Evolutionary conservation across 2,113 vertebrate species (phyloP), one percentile per base, ranked within the genome.

Genomic region (Nothoprocta perdicaria): DNA sequence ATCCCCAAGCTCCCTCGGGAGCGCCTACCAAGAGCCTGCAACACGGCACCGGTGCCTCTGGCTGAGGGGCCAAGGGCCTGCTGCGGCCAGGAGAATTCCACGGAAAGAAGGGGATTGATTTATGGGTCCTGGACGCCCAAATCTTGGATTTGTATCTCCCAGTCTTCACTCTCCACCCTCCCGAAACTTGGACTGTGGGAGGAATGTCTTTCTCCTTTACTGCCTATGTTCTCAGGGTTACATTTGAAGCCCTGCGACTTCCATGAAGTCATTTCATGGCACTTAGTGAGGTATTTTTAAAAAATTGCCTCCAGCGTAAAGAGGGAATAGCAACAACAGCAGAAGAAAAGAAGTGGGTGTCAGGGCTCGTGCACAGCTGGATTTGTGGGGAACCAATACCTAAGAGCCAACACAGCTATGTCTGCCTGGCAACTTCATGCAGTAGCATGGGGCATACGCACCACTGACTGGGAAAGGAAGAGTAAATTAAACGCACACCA

Each of bases 201-300:
- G 35, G 63, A 94, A 87, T 87, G 84, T 35, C 62, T 90, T 90
- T 94, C 82, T 83, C 60, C 23, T 27, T 92, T 58, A 21, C 58
- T 26, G 26, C 31, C 58, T 66, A 10, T 76, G 53, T 84, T 35
- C 76, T 94, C 50, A 60, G 76, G 53, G 72, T 46, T 95, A 13
- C 53, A 55, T 57, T n/a, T 24, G 55, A 87, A 91, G 43, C 41
- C 55, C 45, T 0, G 0, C 21, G 3, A 55, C 80, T 94, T 91
- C 76, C 89, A 78, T 94, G 85, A 92, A 83, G 65, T 94, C 50
- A 92, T 89, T 88, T 91, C 45, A 60, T 83, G 82, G 84, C 85
- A 91, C 41, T 55, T 63, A 79, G 53, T 52, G 79, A 50, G 85
- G 77, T 67, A 48, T 15, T 89, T 94, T 63, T 13, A 3, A 82